Conservation (phyloP, 1,140 invertebrate genomes). For the Heliothis subflexa region DNA sequence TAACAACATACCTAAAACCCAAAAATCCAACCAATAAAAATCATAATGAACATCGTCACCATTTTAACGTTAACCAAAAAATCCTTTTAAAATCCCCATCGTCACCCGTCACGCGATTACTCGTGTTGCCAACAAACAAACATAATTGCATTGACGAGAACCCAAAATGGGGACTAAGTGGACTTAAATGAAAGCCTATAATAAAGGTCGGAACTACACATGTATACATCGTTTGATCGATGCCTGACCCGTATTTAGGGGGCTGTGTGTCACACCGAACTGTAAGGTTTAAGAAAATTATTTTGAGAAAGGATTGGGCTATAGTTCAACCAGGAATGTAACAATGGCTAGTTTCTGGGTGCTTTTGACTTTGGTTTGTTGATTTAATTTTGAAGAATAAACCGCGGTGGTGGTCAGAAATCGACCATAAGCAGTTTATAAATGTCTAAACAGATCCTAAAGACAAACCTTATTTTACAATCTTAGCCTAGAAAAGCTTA, state of each 20-base stretch:
- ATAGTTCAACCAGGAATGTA: no score
- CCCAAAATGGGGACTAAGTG: constrained; percentile 46
- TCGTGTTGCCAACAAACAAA: constrained; percentile 20
- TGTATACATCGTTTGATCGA: constrained; percentile 45
- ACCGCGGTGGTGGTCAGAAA: no score
- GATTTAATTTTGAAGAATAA: no score
- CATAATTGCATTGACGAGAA: constrained; percentile 48
- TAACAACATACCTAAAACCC: no score
- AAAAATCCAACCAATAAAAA: no score
- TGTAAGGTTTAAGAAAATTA: neutral
- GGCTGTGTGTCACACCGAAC: constrained; percentile 19
- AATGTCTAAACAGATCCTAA: no score
- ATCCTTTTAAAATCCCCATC: neutral
- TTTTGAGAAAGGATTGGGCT: neutral
- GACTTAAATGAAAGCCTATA: constrained; percentile 48
- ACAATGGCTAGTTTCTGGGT: no score
- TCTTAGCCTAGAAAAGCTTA: no score
- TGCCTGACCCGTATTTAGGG: constrained; percentile 43
- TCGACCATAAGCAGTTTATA: no score
- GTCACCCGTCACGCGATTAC: constrained; percentile 12
- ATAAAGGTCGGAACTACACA: constrained; percentile 43
- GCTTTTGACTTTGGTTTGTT: no score
- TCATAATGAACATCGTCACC: neutral
- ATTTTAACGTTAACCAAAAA: neutral
- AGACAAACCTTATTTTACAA: no score